Evolutionary conservation across 2,888 invertebrate genomes (phyloP).

Genomic region (Philaethria dido): DNA sequence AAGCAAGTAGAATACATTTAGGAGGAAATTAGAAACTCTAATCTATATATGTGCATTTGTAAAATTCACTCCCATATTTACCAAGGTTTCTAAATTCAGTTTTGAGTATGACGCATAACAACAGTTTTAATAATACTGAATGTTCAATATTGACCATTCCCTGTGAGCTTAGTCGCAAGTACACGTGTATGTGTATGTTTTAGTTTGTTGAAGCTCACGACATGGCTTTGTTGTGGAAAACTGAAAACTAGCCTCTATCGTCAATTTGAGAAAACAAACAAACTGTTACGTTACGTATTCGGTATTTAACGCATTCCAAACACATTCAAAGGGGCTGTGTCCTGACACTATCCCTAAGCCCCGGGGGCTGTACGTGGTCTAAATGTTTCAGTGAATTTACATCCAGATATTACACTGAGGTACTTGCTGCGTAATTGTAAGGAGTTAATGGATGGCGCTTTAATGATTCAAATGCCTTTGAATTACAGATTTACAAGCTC

Average conservation of each 20-base stretch:
- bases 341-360: slow-evolving; percentile 50
- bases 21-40: not conserved
- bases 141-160: slow-evolving; percentile 30
- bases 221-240: slow-evolving; percentile 42
- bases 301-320: slow-evolving; percentile 66
- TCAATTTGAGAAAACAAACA: slow-evolving; percentile 56
- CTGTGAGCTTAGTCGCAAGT: slow-evolving; percentile 16
- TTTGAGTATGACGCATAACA: slow-evolving; percentile 14
- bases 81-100: not conserved
- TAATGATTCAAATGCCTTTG: slow-evolving; percentile 3
- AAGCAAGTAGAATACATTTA: not conserved
- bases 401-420: slow-evolving; percentile 53
- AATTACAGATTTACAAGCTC: not conserved
- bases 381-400: slow-evolving; percentile 77
- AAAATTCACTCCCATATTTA: not conserved
- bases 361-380: slow-evolving; percentile 68
- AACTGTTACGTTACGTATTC: slow-evolving; percentile 55
- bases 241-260: slow-evolving; percentile 44
- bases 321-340: slow-evolving; percentile 55
- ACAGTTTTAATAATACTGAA: slow-evolving; percentile 28
- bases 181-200: not conserved
- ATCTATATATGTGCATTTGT: too few relatives aligned
- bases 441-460: slow-evolving; percentile 27
- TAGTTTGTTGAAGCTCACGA: slow-evolving; percentile 29
- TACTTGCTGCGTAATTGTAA: slow-evolving; percentile 44